Conservation (phyloP, 2,888 invertebrate species). For the Eurois occulta region DNA sequence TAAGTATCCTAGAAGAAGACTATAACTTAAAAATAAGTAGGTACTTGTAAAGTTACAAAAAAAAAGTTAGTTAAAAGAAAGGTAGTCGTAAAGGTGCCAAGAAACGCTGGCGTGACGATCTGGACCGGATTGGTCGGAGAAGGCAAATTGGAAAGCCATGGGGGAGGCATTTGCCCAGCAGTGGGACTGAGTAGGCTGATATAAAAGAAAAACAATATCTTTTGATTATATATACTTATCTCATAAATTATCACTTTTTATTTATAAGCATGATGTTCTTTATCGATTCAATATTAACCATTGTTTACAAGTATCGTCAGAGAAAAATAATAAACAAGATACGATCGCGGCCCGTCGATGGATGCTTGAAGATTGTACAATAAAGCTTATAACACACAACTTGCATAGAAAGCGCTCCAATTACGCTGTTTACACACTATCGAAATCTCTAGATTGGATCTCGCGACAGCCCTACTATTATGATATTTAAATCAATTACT, state of each 20-base stretch:
- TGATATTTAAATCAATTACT: constrained; percentile 89
- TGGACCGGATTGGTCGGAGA: too few species aligned
- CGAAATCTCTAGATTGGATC: constrained; percentile 79
- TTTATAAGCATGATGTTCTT: constrained; percentile 52
- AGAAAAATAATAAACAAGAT: constrained; percentile 71
- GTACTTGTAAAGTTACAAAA: background rate
- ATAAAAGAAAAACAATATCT: background rate
- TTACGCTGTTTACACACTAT: constrained; percentile 84
- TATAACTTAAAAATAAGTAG: background rate
- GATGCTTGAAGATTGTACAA: constrained; percentile 53
- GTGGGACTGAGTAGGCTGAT: too few species aligned
- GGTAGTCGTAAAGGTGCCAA: too few species aligned
- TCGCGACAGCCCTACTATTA: constrained; percentile 79
- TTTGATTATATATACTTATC: constrained; percentile 33
- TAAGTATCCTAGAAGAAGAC: background rate
- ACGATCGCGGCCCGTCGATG: constrained; percentile 62
- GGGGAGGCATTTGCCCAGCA: too few species aligned
- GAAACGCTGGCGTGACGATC: too few species aligned
- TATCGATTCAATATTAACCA: constrained; percentile 64
- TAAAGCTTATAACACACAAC: constrained; percentile 50
- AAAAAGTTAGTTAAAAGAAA: too few species aligned
- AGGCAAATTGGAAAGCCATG: too few species aligned
- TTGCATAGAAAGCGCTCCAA: constrained; percentile 65
- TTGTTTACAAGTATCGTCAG: constrained; percentile 62
- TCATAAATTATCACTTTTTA: constrained; percentile 49